These are phyloP conservation scores for Zele albiditarsus DNA, from an alignment of 2,888 invertebrate species.

Conservation along the genomic window DNA sequence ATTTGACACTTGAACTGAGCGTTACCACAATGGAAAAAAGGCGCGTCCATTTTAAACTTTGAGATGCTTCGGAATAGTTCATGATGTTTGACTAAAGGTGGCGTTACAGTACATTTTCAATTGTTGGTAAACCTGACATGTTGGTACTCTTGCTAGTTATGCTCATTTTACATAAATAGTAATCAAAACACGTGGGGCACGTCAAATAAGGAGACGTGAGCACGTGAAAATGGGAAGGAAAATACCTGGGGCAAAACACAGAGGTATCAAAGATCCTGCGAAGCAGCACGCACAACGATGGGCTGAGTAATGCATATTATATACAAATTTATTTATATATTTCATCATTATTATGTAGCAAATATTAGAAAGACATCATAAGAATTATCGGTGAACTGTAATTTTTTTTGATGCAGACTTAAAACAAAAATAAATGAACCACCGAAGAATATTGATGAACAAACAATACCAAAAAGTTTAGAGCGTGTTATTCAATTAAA, in stretches of 20 bases:
- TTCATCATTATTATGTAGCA: neutral
- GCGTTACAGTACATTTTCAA: no score
- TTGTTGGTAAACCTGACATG: no score
- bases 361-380: neutral
- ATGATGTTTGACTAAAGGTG: no score
- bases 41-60: no score
- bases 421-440: constrained; percentile 84
- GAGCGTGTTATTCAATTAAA: constrained; percentile 78
- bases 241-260: constrained; percentile 88
- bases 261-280: constrained; percentile 84
- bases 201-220: constrained; percentile 14
- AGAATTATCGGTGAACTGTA: constrained; percentile 20
- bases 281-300: constrained; percentile 80
- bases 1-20: no score
- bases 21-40: no score
- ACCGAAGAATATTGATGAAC: constrained; percentile 81
- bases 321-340: constrained; percentile 21
- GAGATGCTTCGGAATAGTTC: no score
- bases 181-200: neutral
- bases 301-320: constrained; percentile 75
- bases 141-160: no score
- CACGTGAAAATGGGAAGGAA: constrained; percentile 80
- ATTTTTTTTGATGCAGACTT: constrained; percentile 74
- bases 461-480: constrained; percentile 84
- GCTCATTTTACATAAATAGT: neutral